Percentiles rank a stretch among this genome's conserved stretches.
phyloP scores from a whole-genome alignment of 1,140 invertebrate genomes.

The Tetraneura akinire region DNA sequence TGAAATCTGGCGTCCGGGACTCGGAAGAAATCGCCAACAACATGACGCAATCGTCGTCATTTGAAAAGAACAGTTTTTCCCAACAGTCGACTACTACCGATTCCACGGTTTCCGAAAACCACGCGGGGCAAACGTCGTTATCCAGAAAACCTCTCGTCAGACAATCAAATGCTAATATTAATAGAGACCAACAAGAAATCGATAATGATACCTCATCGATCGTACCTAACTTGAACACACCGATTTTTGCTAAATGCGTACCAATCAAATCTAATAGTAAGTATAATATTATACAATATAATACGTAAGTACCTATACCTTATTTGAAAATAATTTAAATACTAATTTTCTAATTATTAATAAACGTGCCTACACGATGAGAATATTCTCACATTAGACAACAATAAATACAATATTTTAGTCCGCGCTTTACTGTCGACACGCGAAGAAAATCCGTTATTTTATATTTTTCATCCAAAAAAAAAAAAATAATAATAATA shows the following conservation, averaged over 20 bases:
- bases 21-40: background rate
- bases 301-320: too few relatives aligned
- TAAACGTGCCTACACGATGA: too few relatives aligned
- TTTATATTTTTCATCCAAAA: too few relatives aligned
- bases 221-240: background rate
- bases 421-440: too few relatives aligned
- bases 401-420: too few relatives aligned
- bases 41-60: background rate
- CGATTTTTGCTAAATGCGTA: background rate
- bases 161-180: background rate
- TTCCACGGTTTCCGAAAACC: background rate
- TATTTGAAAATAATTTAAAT: too few relatives aligned
- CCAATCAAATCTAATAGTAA: background rate
- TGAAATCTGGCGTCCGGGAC: background rate
- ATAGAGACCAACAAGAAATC: background rate
- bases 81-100: background rate
- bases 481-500: too few relatives aligned
- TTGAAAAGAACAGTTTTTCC: background rate
- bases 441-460: too few relatives aligned
- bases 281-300: too few relatives aligned
- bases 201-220: background rate
- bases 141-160: background rate
- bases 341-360: too few relatives aligned
- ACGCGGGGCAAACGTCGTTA: background rate
- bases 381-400: too few relatives aligned